A percentile compares a stretch with the other conserved stretches of the same genome.
Conservation (phyloP, 2,888 invertebrate genomes). For the Villa cingulata region DNA sequence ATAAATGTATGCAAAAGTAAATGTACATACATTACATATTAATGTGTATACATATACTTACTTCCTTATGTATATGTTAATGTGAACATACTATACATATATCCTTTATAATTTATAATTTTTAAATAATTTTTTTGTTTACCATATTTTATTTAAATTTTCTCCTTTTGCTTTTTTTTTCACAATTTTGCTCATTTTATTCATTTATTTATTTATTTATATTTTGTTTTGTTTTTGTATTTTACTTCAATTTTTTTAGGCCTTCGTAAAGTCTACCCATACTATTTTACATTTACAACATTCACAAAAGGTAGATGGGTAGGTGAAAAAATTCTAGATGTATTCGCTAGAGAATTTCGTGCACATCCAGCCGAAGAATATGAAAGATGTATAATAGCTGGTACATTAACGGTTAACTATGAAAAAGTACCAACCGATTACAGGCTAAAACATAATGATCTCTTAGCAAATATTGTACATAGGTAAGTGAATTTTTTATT, state of each 20-base stretch:
- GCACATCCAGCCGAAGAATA: slow-evolving; percentile 90
- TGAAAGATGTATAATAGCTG: slow-evolving; percentile 79
- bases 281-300: slow-evolving; percentile 91
- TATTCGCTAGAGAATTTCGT: slow-evolving; percentile 84
- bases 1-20: too few relatives aligned
- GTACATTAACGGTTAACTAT: slow-evolving; percentile 87
- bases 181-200: too few relatives aligned
- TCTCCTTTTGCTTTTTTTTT: neutral
- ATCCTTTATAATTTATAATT: too few relatives aligned
- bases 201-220: neutral
- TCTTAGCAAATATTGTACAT: slow-evolving; percentile 86
- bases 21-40: too few relatives aligned
- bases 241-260: slow-evolving; percentile 41
- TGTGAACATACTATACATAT: too few relatives aligned
- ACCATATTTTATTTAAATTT: neutral
- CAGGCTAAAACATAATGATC: slow-evolving; percentile 82
- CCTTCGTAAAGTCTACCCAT: slow-evolving; percentile 90
- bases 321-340: slow-evolving; percentile 81
- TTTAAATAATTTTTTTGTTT: too few relatives aligned
- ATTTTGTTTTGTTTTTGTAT: neutral
- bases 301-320: slow-evolving; percentile 96
- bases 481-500: slow-evolving; percentile 46
- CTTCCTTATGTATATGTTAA: too few relatives aligned
- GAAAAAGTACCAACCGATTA: slow-evolving; percentile 84
- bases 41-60: too few relatives aligned